Evolutionary conservation across 2,113 vertebrate species (phyloP).

Genomic region (Misgurnus mizolepis): DNA sequence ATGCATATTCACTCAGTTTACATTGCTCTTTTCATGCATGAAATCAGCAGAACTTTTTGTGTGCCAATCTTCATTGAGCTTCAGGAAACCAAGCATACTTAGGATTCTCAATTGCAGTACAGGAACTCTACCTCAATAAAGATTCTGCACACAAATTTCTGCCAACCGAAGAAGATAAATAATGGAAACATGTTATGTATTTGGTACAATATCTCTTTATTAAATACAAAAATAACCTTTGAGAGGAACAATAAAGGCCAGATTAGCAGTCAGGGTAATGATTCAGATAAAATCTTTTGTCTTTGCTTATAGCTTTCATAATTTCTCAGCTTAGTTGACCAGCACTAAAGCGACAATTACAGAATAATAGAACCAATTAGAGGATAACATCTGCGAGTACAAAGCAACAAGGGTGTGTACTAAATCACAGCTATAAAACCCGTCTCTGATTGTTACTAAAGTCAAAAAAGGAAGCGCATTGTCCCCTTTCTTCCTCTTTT

Average conservation of each 20-base stretch:
- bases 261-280: slow-evolving; percentile 24
- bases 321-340: slow-evolving; percentile 24
- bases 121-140: slow-evolving; percentile 13
- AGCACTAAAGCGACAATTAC: slow-evolving; percentile 34
- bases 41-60: not conserved
- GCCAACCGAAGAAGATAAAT: not conserved
- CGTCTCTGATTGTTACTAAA: slow-evolving; percentile 1
- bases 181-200: not conserved
- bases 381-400: slow-evolving; percentile 32
- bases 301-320: slow-evolving; percentile 15
- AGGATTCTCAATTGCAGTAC: not conserved
- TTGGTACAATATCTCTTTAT: slow-evolving; percentile 9
- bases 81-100: slow-evolving; percentile 32
- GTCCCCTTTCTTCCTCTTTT: slow-evolving; percentile 2
- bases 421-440: slow-evolving; percentile 3
- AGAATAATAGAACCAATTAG: slow-evolving; percentile 45
- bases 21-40: not conserved
- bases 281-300: slow-evolving; percentile 8
- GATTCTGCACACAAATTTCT: slow-evolving; percentile 4
- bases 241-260: not conserved
- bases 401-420: slow-evolving; percentile 33
- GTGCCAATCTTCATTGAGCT: too few relatives aligned
- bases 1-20: slow-evolving; percentile 41
- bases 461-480: not conserved
- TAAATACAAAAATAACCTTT: not conserved